phyloP scores from a whole-genome alignment of 2,888 invertebrate species.

The Luperina nickerlii region DNA sequence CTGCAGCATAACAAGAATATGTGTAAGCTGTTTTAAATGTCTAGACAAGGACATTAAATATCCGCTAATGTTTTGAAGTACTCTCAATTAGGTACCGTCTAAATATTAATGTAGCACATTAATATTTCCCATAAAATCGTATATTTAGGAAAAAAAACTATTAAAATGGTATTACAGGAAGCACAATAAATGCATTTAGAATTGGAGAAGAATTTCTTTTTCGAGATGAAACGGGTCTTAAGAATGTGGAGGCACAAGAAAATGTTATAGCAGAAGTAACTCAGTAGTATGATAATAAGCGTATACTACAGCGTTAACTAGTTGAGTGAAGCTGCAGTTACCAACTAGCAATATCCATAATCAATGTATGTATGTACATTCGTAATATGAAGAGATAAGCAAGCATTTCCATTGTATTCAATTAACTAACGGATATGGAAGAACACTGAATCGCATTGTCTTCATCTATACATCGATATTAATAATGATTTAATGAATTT shows the following conservation, averaged over 20 bases:
- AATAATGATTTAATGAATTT: slow-evolving; percentile 70
- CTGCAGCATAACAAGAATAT: slow-evolving; percentile 2
- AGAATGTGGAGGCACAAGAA: slow-evolving; percentile 38
- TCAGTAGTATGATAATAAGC: slow-evolving; percentile 38
- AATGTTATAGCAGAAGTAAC: slow-evolving; percentile 29
- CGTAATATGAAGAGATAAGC: slow-evolving; percentile 65
- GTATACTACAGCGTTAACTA: slow-evolving; percentile 46
- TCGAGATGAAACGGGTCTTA: slow-evolving; percentile 36
- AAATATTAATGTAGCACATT: too few species aligned
- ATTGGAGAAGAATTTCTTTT: slow-evolving; percentile 30
- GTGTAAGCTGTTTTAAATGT: slow-evolving; percentile 20
- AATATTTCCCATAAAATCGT: slow-evolving; percentile 31
- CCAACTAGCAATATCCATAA: slow-evolving; percentile 55
- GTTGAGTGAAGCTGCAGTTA: slow-evolving; percentile 43
- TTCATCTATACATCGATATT: slow-evolving; percentile 67
- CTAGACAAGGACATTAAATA: slow-evolving; percentile 37
- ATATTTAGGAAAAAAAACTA: slow-evolving; percentile 37
- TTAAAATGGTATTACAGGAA: slow-evolving; percentile 29
- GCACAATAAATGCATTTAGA: slow-evolving; percentile 26
- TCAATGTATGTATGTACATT: slow-evolving; percentile 69
- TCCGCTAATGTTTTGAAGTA: slow-evolving; percentile 37
- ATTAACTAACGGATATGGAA: slow-evolving; percentile 72
- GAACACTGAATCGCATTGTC: slow-evolving; percentile 67
- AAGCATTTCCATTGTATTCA: slow-evolving; percentile 76
- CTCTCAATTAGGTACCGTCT: slow-evolving; percentile 24